Evolutionary conservation across 2,888 invertebrate genomes (phyloP), one percentile per base, ranked within the genome.

Genomic region (Dione juno): DNA sequence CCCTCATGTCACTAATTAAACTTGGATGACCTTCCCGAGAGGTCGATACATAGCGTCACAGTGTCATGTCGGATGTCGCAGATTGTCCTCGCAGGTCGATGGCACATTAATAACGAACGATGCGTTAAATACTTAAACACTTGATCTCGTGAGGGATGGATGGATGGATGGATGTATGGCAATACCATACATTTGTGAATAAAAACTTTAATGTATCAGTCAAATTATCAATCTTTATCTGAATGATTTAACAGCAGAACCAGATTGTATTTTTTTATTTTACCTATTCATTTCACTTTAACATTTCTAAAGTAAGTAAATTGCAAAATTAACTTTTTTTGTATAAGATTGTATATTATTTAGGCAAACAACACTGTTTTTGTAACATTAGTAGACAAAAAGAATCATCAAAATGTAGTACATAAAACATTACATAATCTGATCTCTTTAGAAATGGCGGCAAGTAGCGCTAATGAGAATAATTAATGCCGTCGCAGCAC

Each of bases 401-500:
- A 43, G 16, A n/a, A 3, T 7, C 37, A 40, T 16, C 40, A 10
- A 40, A 57, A 7, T 13, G 37, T 57, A 37, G 37, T 57, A 50
- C 50, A 64, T 64, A 64, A 64, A 43, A 64, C 37, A 69, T 63
- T 48, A 63, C 72, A 68, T 61, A 64, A 69, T 59, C 54, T 64
- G 43, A 67, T 74, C 64, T 67, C 66, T 71, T 71, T 59, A 53
- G 70, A 59, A 70, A 64, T 41, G 70, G 71, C 66, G 66, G 53
- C 72, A 63, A 67, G 50, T 67, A 57, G 59, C 53, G 66, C 73
- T 82, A 79, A 81, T 79, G 76, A 80, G 77, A 79, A 78, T 82
- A 82, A 82, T 82, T 76, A 80, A 80, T 76, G 76, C 73, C 76
- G 72, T 67, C 75, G 70, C 74, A 67, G 72, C 67, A 72, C 69